A percentile compares a stretch with the other conserved stretches of the same genome.
Evolutionary conservation across 2,888 invertebrate species (phyloP).

Genomic region (Pyrocoelia pectoralis): DNA sequence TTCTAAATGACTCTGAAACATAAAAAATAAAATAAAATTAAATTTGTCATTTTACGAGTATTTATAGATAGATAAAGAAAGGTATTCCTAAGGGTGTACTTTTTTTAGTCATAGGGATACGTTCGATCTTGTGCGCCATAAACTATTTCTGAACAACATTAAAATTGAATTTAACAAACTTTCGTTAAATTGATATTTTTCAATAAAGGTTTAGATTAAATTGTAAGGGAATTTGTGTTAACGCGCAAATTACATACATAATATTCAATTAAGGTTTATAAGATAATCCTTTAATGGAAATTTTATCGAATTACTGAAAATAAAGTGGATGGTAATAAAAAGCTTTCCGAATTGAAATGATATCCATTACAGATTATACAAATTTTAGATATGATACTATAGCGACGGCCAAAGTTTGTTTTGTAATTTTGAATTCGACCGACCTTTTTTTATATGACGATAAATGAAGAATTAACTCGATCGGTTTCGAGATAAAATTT

Average conservation of each 20-base stretch:
- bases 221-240: conserved; percentile 5
- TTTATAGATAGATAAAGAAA: not conserved
- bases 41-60: not conserved
- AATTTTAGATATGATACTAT: not conserved
- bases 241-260: not conserved
- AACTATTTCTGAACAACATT: not conserved
- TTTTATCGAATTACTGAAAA: not conserved
- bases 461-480: too few relatives aligned
- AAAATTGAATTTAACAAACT: too few relatives aligned
- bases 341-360: conserved; percentile 3
- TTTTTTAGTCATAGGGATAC: not conserved
- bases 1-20: conserved; percentile 80
- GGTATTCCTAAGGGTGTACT: not conserved
- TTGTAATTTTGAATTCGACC: too few relatives aligned
- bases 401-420: not conserved
- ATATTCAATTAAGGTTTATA: not conserved
- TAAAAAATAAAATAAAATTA: conserved; percentile 33
- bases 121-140: not conserved
- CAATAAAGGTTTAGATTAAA: too few relatives aligned
- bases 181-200: too few relatives aligned
- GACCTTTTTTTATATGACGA: too few relatives aligned
- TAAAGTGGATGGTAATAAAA: not conserved
- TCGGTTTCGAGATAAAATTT: too few relatives aligned
- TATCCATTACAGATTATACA: not conserved
- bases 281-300: conserved; percentile 11